These are phyloP conservation scores for Okamejei kenojei DNA, from an alignment of 2,797 vertebrate species.

Conservation along the genomic window DNA sequence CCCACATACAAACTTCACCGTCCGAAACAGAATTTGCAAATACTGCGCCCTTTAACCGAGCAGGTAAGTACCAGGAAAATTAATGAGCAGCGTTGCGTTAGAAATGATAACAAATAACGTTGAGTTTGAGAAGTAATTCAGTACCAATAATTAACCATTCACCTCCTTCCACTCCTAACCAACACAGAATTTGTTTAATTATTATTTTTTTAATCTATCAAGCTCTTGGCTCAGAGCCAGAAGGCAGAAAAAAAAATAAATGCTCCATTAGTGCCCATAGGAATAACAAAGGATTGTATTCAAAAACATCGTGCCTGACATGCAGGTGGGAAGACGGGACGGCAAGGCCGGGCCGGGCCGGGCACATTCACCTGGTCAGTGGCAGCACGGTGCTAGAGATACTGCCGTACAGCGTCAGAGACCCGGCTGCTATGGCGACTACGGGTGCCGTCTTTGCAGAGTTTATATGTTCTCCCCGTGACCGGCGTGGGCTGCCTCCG, in stretches of 20 bases:
- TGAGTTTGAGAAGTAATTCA: not conserved
- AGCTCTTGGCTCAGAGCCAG: not conserved
- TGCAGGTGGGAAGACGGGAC: not conserved
- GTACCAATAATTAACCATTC: slow-evolving; percentile 12
- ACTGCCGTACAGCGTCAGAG: too few species aligned
- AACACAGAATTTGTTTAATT: not conserved
- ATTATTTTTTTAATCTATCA: not conserved
- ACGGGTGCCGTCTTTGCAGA: too few species aligned
- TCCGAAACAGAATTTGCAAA: not conserved
- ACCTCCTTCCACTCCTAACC: not conserved
- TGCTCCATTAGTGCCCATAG: not conserved
- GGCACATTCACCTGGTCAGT: too few species aligned
- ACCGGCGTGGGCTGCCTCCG: too few species aligned
- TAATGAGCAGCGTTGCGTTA: not conserved
- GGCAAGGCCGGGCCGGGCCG: not conserved
- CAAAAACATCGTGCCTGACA: not conserved
- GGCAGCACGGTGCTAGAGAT: too few species aligned
- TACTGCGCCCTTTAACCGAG: not conserved
- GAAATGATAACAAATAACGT: not conserved
- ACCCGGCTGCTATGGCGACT: too few species aligned
- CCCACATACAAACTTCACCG: not conserved
- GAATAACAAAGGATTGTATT: not conserved
- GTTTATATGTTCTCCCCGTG: too few species aligned
- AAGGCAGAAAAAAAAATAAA: not conserved
- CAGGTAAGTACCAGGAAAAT: not conserved